Conservation (phyloP, 2,797 vertebrate species). For the Microcaecilia unicolor region DNA sequence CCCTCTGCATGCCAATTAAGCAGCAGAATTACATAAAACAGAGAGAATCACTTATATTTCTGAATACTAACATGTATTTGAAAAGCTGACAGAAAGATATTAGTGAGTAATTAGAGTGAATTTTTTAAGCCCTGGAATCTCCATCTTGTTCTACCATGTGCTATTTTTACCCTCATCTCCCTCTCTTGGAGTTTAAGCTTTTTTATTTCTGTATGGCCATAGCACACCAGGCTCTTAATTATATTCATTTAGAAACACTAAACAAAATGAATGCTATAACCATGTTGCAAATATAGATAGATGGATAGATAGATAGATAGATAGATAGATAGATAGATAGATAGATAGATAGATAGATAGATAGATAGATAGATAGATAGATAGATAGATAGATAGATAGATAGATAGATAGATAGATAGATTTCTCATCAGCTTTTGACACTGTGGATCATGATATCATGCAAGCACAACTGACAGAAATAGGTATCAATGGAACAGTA, state of each 20-base stretch:
- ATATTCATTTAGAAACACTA: constrained; percentile 33
- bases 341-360: too few species aligned
- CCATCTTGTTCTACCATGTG: constrained; percentile 71
- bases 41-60: constrained; percentile 78
- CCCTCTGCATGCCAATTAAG: constrained; percentile 86
- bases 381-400: too few species aligned
- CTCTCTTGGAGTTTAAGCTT: constrained; percentile 11
- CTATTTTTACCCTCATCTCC: constrained; percentile 73
- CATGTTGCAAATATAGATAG: constrained; percentile 41
- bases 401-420: too few species aligned
- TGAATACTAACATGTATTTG: constrained; percentile 63
- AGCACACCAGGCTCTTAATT: constrained; percentile 15
- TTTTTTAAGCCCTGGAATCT: constrained; percentile 77
- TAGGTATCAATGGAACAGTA: too few species aligned
- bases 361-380: too few species aligned
- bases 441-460: too few species aligned
- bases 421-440: too few species aligned
- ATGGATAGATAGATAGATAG: too few species aligned
- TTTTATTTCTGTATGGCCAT: constrained; percentile 26
- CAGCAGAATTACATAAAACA: constrained; percentile 96
- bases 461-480: too few species aligned
- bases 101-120: constrained; percentile 88
- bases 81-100: constrained; percentile 79
- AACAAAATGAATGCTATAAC: constrained; percentile 41
- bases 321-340: too few species aligned